Evolutionary conservation across 2,888 invertebrate genomes (phyloP), one percentile per base, ranked within the genome.

Genomic region (Ophion costatus): DNA sequence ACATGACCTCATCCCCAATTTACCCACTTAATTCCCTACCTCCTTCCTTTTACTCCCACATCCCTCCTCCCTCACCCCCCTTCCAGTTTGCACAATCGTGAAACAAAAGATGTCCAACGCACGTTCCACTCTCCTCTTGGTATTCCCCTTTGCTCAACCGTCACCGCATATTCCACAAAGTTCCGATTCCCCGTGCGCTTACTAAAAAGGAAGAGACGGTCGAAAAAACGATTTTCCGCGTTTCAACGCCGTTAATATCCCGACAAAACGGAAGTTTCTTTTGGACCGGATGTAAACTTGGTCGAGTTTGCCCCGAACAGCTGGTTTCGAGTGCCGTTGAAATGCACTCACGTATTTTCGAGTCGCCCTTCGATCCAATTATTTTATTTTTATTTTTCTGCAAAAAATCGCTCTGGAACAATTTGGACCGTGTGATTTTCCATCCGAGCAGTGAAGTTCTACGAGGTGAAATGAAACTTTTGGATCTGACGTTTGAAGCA

Each of bases 61-160:
- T 38, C 14, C 22, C 10, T 24, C n/a, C 66, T 33, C 33, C 17
- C 38, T 17, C 73, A 20, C 11, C 20, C 2, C 2, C 42, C 42
- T 80, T 83, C 75, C 70, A 66, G 71, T 82, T 82, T 33, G 63
- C 42, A 45, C 42, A n/a, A 57, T 24, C 33, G 45, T 59, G 45
- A 20, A n/a, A 61, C 20, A 20, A n/a, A 24, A 38, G 24, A 29
- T 51, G 9, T 42, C 42, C 66, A 29, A 74, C 24, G n/a, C 14
- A 24, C 20, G 22, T 29, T 59, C 42, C 7, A 38, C 66, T 42
- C 29, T 56, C 33, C 61, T 10, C 64, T n/a, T 63, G 67, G 14
- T 61, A 33, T 77, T 51, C 33, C 51, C 20, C 6, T 22, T 9
- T 14, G 33, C 51, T 20, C 10, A 20, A 33, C 42, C 11, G 24